Evolutionary conservation across 2,888 invertebrate species (phyloP), one percentile per base, ranked within the genome.

Genomic region (Lepidonotus clava): DNA sequence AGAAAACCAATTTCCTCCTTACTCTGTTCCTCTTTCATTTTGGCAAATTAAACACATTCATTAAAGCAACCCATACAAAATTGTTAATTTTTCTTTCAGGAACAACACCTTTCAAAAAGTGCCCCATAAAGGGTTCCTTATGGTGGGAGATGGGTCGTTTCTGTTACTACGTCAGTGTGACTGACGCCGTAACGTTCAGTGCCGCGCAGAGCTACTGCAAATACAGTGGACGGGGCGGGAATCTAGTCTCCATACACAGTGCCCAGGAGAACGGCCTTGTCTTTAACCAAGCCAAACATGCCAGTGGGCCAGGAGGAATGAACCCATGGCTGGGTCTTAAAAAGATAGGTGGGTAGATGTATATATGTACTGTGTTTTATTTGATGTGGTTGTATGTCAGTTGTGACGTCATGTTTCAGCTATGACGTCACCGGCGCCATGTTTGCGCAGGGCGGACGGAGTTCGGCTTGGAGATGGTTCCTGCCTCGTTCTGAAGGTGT

Each of bases 141-240:
- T 76, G 76, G 76, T 76, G 76, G 76, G 76, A 76, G 76, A 34
- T 5, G n/a, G 76, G 76, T n/a, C 38, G 40, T 2, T 36, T 36
- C 76, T 76, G 76, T 76, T 76, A 76, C 24, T 76, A 76, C 24
- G 76, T 76, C 36, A 34, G 36, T 28, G 21, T 40, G 0, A 76
- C 76, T 34, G 76, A 76, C 76, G 36, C 21, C 14, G 76, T 76
- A 2, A 34, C 38, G 14, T 28, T 24, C 14, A 2, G 21, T 21
- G 76, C 76, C 24, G 76, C 38, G 0, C 28, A 14, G 21, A 14
- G 38, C 24, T 76, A 76, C 76, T 76, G 76, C 24, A 76, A 38
- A 34, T 76, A 76, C 24, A 38, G 76, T 34, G 8, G 28, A 24
- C 14, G 36, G 2, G 76, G 76, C 38, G 76, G 76, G 36, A 28